These are phyloP conservation scores for Meandrusa payeni DNA, from an alignment of 2,888 invertebrate species.

Conservation along the genomic window DNA sequence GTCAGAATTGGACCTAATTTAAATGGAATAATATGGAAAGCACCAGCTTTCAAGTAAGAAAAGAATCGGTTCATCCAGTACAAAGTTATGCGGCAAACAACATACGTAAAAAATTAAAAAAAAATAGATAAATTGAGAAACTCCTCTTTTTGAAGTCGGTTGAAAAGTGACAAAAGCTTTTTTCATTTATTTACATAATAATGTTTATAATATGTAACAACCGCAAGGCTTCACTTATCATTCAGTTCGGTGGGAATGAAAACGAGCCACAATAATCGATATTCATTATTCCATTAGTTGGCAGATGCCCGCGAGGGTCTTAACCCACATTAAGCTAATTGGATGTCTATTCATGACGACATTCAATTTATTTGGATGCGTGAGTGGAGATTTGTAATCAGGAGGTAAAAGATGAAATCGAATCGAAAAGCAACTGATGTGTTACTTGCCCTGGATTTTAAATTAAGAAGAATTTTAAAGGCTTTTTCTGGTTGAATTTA, in stretches of 20 bases:
- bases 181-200: conserved; percentile 10
- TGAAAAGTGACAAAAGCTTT: too few relatives aligned
- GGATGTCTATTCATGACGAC: conserved; percentile 23
- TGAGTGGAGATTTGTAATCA: conserved; percentile 17
- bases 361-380: conserved; percentile 20
- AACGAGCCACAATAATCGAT: conserved; percentile 23
- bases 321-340: conserved; percentile 23
- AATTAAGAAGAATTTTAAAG: too few relatives aligned
- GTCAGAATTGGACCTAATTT: too few relatives aligned
- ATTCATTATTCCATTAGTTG: conserved; percentile 28
- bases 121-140: too few relatives aligned
- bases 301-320: conserved; percentile 24
- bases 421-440: conserved; percentile 10
- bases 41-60: too few relatives aligned
- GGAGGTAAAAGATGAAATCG: conserved; percentile 9
- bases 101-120: too few relatives aligned
- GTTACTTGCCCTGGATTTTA: too few relatives aligned
- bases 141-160: too few relatives aligned
- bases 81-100: too few relatives aligned
- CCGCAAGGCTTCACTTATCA: neutral
- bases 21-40: too few relatives aligned
- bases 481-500: too few relatives aligned
- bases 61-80: too few relatives aligned
- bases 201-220: neutral
- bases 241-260: conserved; percentile 10